phyloP scores from a whole-genome alignment of 2,797 vertebrate genomes.

The Bovichtus diacanthus region DNA sequence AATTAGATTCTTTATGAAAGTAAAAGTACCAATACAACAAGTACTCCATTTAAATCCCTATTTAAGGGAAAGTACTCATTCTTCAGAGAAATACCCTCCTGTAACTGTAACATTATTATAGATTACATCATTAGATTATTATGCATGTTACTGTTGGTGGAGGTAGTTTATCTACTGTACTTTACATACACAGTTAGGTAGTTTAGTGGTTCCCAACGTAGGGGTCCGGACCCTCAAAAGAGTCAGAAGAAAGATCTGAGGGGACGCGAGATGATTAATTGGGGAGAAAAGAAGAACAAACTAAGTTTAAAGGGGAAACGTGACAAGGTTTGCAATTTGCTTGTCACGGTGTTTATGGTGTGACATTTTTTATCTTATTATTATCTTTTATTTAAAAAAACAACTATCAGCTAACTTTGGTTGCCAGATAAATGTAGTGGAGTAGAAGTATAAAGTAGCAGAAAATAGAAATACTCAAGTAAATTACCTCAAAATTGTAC shows the following conservation, averaged over 20 bases:
- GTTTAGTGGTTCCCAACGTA: background rate
- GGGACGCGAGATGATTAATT: background rate
- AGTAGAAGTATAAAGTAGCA: background rate
- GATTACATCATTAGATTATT: background rate
- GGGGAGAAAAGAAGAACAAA: background rate
- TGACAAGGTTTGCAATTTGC: too few relatives aligned
- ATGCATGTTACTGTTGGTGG: background rate
- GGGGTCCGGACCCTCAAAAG: background rate
- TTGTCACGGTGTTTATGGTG: too few relatives aligned
- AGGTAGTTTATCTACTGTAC: background rate
- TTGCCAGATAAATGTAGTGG: background rate
- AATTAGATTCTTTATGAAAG: background rate
- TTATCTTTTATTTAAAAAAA: too few relatives aligned
- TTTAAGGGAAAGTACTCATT: background rate
- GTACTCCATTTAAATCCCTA: background rate
- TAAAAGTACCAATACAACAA: background rate
- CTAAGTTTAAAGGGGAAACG: too few relatives aligned
- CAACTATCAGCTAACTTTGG: background rate
- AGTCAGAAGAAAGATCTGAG: background rate
- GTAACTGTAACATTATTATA: background rate
- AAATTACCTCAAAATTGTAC: too few relatives aligned
- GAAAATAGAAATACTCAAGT: too few relatives aligned
- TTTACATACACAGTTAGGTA: too few relatives aligned
- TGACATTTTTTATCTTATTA: too few relatives aligned
- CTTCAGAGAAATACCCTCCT: background rate